Evolutionary conservation across 2,797 vertebrate genomes (phyloP).

Genomic region (Caiman crocodilus): DNA sequence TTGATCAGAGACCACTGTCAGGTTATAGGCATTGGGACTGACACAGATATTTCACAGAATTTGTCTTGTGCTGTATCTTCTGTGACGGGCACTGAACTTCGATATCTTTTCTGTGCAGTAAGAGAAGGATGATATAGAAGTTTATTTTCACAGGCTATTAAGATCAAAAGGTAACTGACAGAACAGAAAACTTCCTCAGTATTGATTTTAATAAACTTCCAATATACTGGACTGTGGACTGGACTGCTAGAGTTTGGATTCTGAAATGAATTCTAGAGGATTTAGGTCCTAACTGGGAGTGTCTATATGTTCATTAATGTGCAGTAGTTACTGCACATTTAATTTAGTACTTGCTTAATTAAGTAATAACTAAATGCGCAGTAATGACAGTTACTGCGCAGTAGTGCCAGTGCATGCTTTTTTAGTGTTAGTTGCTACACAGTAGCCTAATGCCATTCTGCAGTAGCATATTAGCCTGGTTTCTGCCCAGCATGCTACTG

Average conservation of each 20-base stretch:
- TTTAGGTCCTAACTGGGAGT: background rate
- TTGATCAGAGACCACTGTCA: background rate
- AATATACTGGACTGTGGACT: background rate
- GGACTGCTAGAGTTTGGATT: background rate
- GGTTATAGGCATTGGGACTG: background rate
- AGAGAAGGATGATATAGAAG: background rate
- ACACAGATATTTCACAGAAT: background rate
- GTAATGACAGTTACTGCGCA: too few relatives aligned
- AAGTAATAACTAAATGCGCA: too few relatives aligned
- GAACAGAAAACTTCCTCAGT: constrained; percentile 10
- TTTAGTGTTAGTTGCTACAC: too few relatives aligned
- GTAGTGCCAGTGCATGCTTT: too few relatives aligned
- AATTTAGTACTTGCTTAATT: too few relatives aligned
- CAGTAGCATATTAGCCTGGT: too few relatives aligned
- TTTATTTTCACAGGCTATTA: background rate
- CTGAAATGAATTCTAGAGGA: background rate
- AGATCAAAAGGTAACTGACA: background rate
- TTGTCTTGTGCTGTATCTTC: background rate
- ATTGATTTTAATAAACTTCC: background rate
- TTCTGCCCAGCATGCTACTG: too few relatives aligned
- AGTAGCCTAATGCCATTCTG: too few relatives aligned
- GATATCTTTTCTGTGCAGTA: background rate
- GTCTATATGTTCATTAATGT: too few relatives aligned
- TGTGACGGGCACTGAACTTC: background rate
- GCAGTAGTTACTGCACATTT: too few relatives aligned